These are phyloP conservation scores for Drosophila gunungcola DNA, from an alignment of 1,140 invertebrate species.

Conservation along the genomic window DNA sequence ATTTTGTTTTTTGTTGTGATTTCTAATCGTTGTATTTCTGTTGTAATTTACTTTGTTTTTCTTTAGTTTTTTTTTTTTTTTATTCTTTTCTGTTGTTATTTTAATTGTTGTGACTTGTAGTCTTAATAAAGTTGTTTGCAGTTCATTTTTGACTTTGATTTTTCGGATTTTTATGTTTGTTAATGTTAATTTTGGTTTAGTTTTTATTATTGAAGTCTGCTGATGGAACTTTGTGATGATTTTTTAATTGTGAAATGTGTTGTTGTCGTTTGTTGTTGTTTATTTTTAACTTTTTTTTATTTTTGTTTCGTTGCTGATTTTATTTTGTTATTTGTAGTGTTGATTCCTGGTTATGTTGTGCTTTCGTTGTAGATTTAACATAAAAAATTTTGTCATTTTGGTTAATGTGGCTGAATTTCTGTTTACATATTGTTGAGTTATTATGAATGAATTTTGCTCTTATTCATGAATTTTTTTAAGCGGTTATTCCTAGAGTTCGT, in stretches of 20 bases:
- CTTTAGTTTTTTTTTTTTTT: neutral
- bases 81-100: neutral
- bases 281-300: neutral
- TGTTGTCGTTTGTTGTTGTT: neutral
- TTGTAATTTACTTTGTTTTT: conserved; percentile 1
- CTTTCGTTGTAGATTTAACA: conserved; percentile 2
- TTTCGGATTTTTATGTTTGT: neutral
- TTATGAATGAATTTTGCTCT: neutral
- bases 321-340: neutral
- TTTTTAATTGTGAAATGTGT: conserved; percentile 21
- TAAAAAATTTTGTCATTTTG: too few relatives aligned
- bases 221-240: too few relatives aligned
- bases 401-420: neutral
- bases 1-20: neutral
- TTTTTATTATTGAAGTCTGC: neutral
- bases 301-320: neutral
- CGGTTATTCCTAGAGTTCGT: neutral
- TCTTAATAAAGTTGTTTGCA: neutral
- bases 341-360: neutral
- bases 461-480: neutral
- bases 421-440: neutral
- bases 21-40: neutral
- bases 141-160: neutral
- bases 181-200: neutral
- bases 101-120: neutral